phyloP scores from a whole-genome alignment of 2,113 vertebrate genomes.

The Scortum barcoo region DNA sequence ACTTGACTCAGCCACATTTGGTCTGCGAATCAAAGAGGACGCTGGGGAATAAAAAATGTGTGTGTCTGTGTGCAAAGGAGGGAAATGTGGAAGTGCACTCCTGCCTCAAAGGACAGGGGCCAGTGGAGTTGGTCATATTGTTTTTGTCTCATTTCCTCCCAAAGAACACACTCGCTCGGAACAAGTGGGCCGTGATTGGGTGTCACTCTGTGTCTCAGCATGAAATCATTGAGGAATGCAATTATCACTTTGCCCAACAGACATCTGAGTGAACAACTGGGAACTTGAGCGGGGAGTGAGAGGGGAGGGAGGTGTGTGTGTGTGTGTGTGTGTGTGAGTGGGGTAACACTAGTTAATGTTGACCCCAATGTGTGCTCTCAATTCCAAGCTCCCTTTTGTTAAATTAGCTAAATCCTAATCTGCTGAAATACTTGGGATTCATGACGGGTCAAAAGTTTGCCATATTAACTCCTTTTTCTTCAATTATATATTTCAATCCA shows the following conservation, averaged over 20 bases:
- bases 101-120: slow-evolving; percentile 59
- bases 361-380: slow-evolving; percentile 34
- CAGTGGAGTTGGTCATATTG: slow-evolving; percentile 73
- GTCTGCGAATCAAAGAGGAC: slow-evolving; percentile 67
- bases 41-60: slow-evolving; percentile 22
- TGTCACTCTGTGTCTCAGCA: slow-evolving; percentile 73
- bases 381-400: slow-evolving; percentile 51
- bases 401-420: slow-evolving; percentile 43
- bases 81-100: slow-evolving; percentile 24
- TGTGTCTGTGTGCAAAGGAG: not conserved
- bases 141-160: slow-evolving; percentile 76
- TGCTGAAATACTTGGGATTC: slow-evolving; percentile 10
- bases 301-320: slow-evolving; percentile 14
- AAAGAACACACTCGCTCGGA: slow-evolving; percentile 71
- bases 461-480: slow-evolving; percentile 33
- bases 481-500: slow-evolving; percentile 44
- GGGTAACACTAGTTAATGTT: slow-evolving; percentile 37
- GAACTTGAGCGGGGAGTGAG: slow-evolving; percentile 34
- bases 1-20: slow-evolving; percentile 66
- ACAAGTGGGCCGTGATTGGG: slow-evolving; percentile 70
- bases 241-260: slow-evolving; percentile 80
- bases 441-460: slow-evolving; percentile 40
- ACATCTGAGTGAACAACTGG: slow-evolving; percentile 67
- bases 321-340: slow-evolving; percentile 2
- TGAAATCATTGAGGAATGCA: slow-evolving; percentile 81